These are phyloP conservation scores for Heterochromis multidens DNA, from an alignment of 2,113 vertebrate species.

Conservation along the genomic window DNA sequence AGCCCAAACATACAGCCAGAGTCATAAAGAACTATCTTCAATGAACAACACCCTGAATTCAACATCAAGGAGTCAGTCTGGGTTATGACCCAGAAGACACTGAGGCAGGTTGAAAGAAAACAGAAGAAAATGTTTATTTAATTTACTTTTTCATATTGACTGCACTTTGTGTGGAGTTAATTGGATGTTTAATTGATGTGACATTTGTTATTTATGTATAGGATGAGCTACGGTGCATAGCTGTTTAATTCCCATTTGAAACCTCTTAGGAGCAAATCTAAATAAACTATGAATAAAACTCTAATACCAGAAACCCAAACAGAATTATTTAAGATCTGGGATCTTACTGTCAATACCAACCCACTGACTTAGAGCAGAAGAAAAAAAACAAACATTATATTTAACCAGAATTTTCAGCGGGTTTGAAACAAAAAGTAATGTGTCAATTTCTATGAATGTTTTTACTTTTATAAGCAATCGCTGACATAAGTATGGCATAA, in stretches of 20 bases:
- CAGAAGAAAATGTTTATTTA: not conserved
- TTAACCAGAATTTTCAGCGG: not conserved
- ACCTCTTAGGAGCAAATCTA: not conserved
- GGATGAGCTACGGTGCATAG: fast-evolving
- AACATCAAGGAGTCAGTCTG: not conserved
- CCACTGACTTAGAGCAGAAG: not conserved
- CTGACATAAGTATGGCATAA: too few relatives aligned
- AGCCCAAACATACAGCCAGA: not conserved
- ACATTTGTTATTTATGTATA: not conserved
- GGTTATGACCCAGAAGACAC: not conserved
- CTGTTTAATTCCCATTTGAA: not conserved
- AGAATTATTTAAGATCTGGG: not conserved
- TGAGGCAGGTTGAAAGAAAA: not conserved
- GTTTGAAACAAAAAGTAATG: not conserved
- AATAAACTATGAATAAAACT: not conserved
- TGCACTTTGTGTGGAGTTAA: not conserved
- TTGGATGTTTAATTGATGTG: not conserved
- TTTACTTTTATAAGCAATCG: not conserved
- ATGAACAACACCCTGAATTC: not conserved
- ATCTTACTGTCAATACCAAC: not conserved
- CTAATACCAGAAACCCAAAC: not conserved
- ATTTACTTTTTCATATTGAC: not conserved
- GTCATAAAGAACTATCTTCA: not conserved
- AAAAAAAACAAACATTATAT: not conserved
- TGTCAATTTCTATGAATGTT: not conserved